Conservation (phyloP, 2,888 invertebrate species). For the Mechanitis mazaeus region DNA sequence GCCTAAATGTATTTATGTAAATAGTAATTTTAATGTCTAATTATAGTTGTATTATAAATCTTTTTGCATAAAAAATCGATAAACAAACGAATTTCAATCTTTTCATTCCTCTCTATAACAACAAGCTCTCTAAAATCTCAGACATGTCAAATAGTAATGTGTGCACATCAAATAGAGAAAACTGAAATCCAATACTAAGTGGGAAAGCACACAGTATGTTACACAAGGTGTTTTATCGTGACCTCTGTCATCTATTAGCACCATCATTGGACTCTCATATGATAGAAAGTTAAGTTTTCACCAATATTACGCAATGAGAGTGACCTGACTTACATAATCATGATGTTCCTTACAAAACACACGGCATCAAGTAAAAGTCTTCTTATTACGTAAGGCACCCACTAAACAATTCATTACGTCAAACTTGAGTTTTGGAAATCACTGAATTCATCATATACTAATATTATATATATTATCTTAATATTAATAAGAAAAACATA, state of each 20-base stretch:
- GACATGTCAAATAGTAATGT: slow-evolving; percentile 11
- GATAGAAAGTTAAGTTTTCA: slow-evolving; percentile 67
- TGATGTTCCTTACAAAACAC: slow-evolving; percentile 50
- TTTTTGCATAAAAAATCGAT: slow-evolving; percentile 72
- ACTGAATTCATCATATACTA: slow-evolving; percentile 20
- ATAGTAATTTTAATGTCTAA: slow-evolving; percentile 76
- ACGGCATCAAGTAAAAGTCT: slow-evolving; percentile 56
- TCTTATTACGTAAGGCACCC: slow-evolving; percentile 58
- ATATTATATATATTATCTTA: slow-evolving; percentile 9
- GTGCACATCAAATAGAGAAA: slow-evolving; percentile 14
- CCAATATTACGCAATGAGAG: slow-evolving; percentile 54
- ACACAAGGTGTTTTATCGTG: slow-evolving; percentile 36
- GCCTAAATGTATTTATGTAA: slow-evolving; percentile 78
- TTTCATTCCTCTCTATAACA: slow-evolving; percentile 21
- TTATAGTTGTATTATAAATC: slow-evolving; percentile 72
- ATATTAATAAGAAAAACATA: too few species aligned
- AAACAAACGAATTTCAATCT: slow-evolving; percentile 42
- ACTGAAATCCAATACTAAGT: slow-evolving; percentile 26
- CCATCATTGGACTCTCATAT: slow-evolving; percentile 47
- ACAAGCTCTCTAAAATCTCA: slow-evolving; percentile 4
- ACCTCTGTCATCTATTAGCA: slow-evolving; percentile 39
- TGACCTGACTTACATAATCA: slow-evolving; percentile 70
- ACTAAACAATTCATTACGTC: slow-evolving; percentile 61
- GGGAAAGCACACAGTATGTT: slow-evolving; percentile 13
- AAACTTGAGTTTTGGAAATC: slow-evolving; percentile 57